A percentile compares a stretch with the other conserved stretches of the same genome.
Conservation (phyloP, 2,113 vertebrate genomes). For the Nannobrachium achirus region DNA sequence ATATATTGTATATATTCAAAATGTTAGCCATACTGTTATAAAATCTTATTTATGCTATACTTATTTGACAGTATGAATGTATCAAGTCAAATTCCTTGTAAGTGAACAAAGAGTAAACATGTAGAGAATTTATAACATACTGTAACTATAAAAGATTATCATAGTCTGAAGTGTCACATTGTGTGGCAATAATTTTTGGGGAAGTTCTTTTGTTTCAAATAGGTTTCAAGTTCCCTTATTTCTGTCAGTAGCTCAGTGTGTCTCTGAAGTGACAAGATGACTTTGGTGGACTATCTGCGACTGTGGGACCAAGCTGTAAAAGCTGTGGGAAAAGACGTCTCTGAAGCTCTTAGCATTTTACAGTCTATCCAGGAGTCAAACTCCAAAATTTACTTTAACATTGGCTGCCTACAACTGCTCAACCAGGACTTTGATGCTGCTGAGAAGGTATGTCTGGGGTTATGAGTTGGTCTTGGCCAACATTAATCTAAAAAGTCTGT, state of each 20-base stretch:
- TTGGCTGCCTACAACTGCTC: conserved; percentile 86
- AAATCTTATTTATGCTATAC: too few relatives aligned
- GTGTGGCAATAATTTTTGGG: too few relatives aligned
- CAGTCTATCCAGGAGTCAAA: conserved; percentile 84
- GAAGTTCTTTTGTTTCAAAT: conserved; percentile 39
- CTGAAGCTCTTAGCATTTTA: conserved; percentile 81
- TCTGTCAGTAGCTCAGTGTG: background rate
- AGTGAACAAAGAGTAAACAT: too few relatives aligned
- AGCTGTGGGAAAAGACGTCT: conserved; percentile 80
- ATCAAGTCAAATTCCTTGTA: too few relatives aligned
- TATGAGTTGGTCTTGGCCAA: too few relatives aligned
- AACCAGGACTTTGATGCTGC: conserved; percentile 81
- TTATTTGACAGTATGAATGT: too few relatives aligned
- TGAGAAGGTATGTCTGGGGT: conserved; percentile 81
- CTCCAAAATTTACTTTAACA: conserved; percentile 93
- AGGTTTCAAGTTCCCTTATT: conserved; percentile 51
- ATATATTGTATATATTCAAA: too few relatives aligned
- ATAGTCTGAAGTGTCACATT: too few relatives aligned
- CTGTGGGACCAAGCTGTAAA: conserved; percentile 91
- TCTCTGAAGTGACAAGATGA: conserved; percentile 74
- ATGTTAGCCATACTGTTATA: too few relatives aligned
- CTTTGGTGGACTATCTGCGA: conserved; percentile 88
- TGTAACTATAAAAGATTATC: too few relatives aligned
- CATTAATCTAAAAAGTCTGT: background rate
- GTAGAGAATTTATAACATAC: too few relatives aligned